Conservation (phyloP, 1,140 invertebrate species). For the Intoshia linei region DNA sequence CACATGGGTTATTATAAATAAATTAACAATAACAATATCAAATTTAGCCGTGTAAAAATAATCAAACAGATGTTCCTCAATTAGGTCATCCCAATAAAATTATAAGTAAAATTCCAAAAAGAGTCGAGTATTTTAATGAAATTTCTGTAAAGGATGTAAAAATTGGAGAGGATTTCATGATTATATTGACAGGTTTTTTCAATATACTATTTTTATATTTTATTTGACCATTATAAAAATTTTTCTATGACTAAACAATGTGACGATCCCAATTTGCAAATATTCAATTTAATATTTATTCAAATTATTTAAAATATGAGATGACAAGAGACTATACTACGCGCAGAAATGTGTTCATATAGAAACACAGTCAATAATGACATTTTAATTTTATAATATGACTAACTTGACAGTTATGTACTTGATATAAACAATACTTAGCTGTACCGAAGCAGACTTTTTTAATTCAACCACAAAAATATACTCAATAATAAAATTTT, state of each 20-base stretch:
- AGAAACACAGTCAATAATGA: not conserved
- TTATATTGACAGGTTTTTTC: constrained; percentile 17
- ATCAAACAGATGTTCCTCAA: constrained; percentile 8
- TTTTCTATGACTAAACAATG: not conserved
- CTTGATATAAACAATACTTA: too few relatives aligned
- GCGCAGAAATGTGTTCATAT: not conserved
- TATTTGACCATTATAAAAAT: not conserved
- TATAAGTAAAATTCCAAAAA: constrained; percentile 17
- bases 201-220: not conserved
- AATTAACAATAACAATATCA: constrained; percentile 1
- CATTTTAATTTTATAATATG: too few relatives aligned
- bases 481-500: too few relatives aligned
- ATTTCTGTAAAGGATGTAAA: constrained; percentile 16
- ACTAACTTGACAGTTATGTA: too few relatives aligned
- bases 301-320: not conserved
- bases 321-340: not conserved
- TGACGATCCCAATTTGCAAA: too few relatives aligned
- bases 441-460: too few relatives aligned
- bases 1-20: constrained; percentile 16
- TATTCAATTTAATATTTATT: too few relatives aligned
- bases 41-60: not conserved
- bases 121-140: constrained; percentile 14
- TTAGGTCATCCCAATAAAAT: constrained; percentile 19
- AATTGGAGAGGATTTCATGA: constrained; percentile 22
- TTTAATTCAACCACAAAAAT: too few relatives aligned